Conservation (phyloP, 2,888 invertebrate genomes). For the Lysandra bellargus region DNA sequence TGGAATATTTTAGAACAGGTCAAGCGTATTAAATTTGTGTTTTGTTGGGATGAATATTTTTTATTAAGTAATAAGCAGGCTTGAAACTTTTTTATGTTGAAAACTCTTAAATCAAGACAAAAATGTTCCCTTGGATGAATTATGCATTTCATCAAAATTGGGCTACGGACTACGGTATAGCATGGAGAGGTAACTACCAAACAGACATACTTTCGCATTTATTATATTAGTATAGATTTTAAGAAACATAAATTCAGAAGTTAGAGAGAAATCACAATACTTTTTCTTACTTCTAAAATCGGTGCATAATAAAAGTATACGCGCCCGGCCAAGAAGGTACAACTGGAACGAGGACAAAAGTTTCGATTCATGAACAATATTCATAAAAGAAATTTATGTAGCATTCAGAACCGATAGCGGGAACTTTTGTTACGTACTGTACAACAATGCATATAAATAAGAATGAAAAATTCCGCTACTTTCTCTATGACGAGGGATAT, state of each 20-base stretch:
- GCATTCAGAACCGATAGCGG: slow-evolving; percentile 31
- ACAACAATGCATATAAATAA: slow-evolving; percentile 31
- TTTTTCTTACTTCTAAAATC: neutral
- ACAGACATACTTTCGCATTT: neutral
- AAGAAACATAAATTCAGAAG: neutral
- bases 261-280: neutral
- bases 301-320: slow-evolving; percentile 17
- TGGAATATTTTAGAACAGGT: neutral
- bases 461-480: slow-evolving; percentile 29
- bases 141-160: neutral
- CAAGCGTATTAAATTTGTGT: slow-evolving; percentile 2
- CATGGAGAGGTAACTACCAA: neutral
- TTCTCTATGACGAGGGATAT: slow-evolving; percentile 25
- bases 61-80: neutral
- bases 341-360: slow-evolving; percentile 26
- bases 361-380: slow-evolving; percentile 30
- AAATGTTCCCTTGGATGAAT: neutral
- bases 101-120: neutral
- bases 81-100: neutral
- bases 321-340: slow-evolving; percentile 23
- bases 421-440: slow-evolving; percentile 30
- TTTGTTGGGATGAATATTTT: neutral
- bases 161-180: neutral
- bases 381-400: slow-evolving; percentile 31
- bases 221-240: neutral